Evolutionary conservation across 1,140 invertebrate species (phyloP).

Genomic region (Drosophila lini): DNA sequence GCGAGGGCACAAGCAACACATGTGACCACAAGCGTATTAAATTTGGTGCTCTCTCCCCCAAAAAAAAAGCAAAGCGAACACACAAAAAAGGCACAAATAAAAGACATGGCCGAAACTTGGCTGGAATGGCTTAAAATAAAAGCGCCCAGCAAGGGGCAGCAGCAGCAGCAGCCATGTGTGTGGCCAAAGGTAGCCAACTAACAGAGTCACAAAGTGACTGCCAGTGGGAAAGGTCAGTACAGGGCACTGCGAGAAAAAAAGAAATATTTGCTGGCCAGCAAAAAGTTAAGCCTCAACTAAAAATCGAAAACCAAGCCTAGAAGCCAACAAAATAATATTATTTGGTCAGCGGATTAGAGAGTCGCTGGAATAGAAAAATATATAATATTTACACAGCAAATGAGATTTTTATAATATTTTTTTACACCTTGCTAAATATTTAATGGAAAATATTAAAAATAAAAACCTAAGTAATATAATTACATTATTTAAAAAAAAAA

Average conservation of each 20-base stretch:
- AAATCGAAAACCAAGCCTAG: background rate
- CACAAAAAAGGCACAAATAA: conserved; percentile 32
- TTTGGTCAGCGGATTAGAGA: background rate
- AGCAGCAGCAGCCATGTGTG: conserved; percentile 17
- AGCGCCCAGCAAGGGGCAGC: conserved; percentile 9
- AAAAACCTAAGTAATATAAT: too few relatives aligned
- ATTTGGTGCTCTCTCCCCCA: conserved; percentile 59
- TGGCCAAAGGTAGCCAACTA: conserved; percentile 70
- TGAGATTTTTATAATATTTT: background rate
- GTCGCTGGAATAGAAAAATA: background rate
- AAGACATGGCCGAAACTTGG: conserved; percentile 39
- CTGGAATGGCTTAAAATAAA: conserved; percentile 46
- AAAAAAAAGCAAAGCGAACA: conserved; percentile 48
- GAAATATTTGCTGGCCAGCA: background rate
- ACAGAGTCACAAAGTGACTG: conserved; percentile 70
- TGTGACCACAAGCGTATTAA: conserved; percentile 82
- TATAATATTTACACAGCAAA: background rate
- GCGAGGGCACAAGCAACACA: conserved; percentile 58
- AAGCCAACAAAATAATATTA: background rate
- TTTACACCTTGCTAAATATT: background rate
- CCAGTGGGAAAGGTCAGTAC: conserved; percentile 57
- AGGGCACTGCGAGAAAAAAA: conserved; percentile 57
- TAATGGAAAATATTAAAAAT: background rate
- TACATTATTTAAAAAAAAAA: too few relatives aligned
- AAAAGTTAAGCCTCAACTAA: background rate